A percentile compares a stretch with the other conserved stretches of the same genome.
These are phyloP conservation scores for Castor canadensis DNA, from an alignment of 2,113 vertebrate species.

Conservation along the genomic window DNA sequence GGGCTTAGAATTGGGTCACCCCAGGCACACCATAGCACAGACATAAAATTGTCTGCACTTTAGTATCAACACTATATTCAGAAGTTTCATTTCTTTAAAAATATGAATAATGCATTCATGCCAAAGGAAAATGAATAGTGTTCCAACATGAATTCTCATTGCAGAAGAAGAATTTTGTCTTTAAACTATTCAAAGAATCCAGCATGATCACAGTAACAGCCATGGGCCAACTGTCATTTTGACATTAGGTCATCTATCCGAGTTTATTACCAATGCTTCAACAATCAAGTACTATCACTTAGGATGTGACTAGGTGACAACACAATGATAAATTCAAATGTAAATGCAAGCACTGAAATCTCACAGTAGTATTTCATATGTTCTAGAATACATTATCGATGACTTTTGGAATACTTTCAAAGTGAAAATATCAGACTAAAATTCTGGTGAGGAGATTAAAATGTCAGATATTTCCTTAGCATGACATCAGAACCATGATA, in stretches of 20 bases:
- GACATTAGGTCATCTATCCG: not conserved
- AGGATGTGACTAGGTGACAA: not conserved
- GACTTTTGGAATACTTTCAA: not conserved
- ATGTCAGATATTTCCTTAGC: not conserved
- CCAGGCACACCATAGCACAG: not conserved
- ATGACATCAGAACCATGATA: not conserved
- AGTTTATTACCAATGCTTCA: not conserved
- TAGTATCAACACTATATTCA: not conserved
- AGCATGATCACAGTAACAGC: not conserved
- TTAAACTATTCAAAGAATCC: conserved; percentile 6
- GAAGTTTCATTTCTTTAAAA: not conserved
- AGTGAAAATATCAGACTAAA: not conserved
- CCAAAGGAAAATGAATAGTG: not conserved
- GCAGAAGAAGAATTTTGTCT: not conserved
- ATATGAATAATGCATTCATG: not conserved
- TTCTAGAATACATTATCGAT: not conserved
- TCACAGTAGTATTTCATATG: not conserved
- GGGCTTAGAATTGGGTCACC: not conserved
- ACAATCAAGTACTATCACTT: not conserved
- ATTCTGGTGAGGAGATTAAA: not conserved
- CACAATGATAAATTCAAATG: not conserved
- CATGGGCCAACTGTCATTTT: not conserved
- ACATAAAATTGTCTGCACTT: not conserved
- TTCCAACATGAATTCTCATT: not conserved
- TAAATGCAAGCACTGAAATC: not conserved